Percentiles rank a stretch among this genome's conserved stretches.
These are phyloP conservation scores for Mormyrops boulengeri DNA, from an alignment of 2,797 vertebrate genomes.

Conservation along the genomic window DNA sequence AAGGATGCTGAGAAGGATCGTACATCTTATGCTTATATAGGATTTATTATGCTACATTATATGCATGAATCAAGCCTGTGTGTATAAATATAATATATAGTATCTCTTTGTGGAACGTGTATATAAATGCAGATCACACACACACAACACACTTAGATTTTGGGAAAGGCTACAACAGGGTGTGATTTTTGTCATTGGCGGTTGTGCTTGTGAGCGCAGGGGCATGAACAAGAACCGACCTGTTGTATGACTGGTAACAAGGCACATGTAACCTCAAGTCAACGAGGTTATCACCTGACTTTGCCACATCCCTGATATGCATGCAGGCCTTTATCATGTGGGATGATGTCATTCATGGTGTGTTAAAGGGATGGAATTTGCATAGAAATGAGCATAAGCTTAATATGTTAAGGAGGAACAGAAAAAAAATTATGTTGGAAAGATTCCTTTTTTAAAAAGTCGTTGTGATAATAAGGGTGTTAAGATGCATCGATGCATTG, in stretches of 20 bases:
- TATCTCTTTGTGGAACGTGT: neutral
- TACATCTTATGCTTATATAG: neutral
- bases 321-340: neutral
- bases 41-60: neutral
- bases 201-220: neutral
- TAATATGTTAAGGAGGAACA: neutral
- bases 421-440: neutral
- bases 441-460: neutral
- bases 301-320: neutral
- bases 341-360: neutral
- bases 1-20: neutral
- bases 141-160: neutral
- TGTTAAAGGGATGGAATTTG: neutral
- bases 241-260: neutral
- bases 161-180: neutral
- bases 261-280: neutral
- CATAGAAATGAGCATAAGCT: neutral
- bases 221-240: neutral
- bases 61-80: neutral
- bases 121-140: neutral
- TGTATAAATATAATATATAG: neutral
- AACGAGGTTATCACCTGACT: neutral
- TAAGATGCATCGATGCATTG: neutral
- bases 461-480: neutral
- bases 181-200: neutral